Evolutionary conservation across 23 tunicate genomes (phyloP), one percentile per base, ranked within the genome.

Genomic region (Ascidia mentula): DNA sequence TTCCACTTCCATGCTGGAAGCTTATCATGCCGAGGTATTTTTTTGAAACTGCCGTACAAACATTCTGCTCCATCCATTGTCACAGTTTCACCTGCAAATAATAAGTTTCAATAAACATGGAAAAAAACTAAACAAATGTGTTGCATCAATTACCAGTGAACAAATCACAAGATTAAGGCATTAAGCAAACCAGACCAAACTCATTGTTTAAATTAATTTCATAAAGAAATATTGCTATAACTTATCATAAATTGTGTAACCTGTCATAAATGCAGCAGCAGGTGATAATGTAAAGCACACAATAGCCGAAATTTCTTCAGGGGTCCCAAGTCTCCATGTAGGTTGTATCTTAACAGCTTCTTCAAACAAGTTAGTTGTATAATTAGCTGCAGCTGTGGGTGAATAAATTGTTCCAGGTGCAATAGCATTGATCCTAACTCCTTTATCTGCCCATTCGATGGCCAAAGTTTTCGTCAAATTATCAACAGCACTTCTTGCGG

Each of bases 401-500:
- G 99, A 95, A 74, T 80, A 75, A n/a, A 94, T 94, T 0, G 90
- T 89, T 40, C 98, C 98, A 0, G 98, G 98, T 30, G 95, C 92
- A 59, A 95, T 86, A 60, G 88, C 82, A 80, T 95, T 95, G 34
- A 95, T 90, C 33, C 91, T 76, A 20, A 94, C 74, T 18, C 93
- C 98, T 38, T 78, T 86, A 60, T 45, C 76, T 0, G 80, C 83
- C 99, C 99, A 95, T 38, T 95, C 99, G 24, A 92, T 40, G 31
- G 88, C 90, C 53, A 95, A 69, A 31, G 92, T 82, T 60, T 86
- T 90, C 24, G 99, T 85, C 33, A 95, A 75, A 77, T 95, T 95
- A 9, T 76, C 85, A 18, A 95, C 96, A 8, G 76, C 99, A 9
- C 91, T 92, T 60, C 99, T 61, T 1, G 99, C 99, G 1, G 96